Evolutionary conservation across 2,888 invertebrate species (phyloP).

Genomic region (Crepidodera aurea): DNA sequence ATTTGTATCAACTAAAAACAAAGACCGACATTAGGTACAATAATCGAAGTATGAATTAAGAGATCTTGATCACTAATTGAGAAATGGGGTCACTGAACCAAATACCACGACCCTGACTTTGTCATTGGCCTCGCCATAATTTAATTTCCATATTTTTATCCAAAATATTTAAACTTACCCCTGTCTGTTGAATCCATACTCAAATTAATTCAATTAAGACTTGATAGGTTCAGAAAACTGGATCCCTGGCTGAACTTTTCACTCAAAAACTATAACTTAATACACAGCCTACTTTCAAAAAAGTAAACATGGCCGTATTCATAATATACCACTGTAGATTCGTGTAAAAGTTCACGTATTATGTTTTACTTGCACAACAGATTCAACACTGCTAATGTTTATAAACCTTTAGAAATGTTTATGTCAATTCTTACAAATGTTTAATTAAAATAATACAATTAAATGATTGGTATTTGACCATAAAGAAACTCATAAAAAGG

Average conservation of each 20-base stretch:
- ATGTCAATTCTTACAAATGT: too few relatives aligned
- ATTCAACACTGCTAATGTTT: constrained; percentile 1
- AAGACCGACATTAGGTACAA: too few relatives aligned
- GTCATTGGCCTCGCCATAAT: constrained; percentile 65
- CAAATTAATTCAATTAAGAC: background rate
- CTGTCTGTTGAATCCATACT: constrained; percentile 57
- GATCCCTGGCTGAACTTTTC: constrained; percentile 41
- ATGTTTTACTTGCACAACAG: background rate
- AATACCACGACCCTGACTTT: constrained; percentile 69
- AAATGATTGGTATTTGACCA: too few relatives aligned
- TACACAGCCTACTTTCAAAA: constrained; percentile 58
- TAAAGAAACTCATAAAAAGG: too few relatives aligned
- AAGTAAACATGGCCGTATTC: constrained; percentile 59
- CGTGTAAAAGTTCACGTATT: background rate
- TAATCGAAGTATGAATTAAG: too few relatives aligned
- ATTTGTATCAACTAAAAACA: too few relatives aligned
- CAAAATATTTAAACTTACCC: constrained; percentile 49
- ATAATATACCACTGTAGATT: constrained; percentile 28
- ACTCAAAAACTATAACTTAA: constrained; percentile 56
- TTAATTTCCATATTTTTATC: constrained; percentile 8
- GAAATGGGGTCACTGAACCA: constrained; percentile 69
- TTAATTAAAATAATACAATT: too few relatives aligned
- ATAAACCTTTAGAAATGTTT: background rate
- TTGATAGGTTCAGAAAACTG: constrained; percentile 6
- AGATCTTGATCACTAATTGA: constrained; percentile 34